Base-by-base conservation (phyloP, 2,888 invertebrate species). In the Patella caerulea region DNA sequence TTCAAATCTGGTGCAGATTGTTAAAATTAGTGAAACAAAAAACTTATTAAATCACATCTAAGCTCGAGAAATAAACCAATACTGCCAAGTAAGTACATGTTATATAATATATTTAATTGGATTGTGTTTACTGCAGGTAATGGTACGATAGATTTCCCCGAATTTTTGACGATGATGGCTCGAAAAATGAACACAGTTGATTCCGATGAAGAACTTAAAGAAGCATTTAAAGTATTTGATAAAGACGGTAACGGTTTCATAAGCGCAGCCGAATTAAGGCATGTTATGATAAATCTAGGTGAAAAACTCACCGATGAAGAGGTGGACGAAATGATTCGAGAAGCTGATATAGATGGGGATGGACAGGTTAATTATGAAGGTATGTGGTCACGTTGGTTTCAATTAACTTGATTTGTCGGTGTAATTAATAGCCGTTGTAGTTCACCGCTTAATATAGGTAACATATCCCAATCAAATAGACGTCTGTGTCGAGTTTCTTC, bases 121-220 rank as follows among this genome's bases (percentile, higher is more conserved):
- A 45, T 7, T 45, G 9, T 45, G 7, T 45, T 45, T 14, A 14
- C 14, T 65, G 1, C 77, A 98, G 98, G 98, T 92, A 98, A 99
- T 93, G 99, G 99, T 92, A 99, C 98, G 93, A 99, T 99, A 94
- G 99, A 99, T 94, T 99, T 99, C 94, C 98, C 98, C 90, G 99
- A 99, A 94, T 99, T 99, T 94, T 95, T 99, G 91, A 98, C 99
- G 92, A 99, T 99, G 99, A 99, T 99, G 99, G 99, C 99, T 91
- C 95, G 98, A 92, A 99, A 99, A 95, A 99, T 99, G 99, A 99
- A 99, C 93, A 99, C 99, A 94, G 99, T 98, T 87, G 99, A 99
- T 94, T 91, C 97, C 93, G 98, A 99, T 95, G 98, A 99, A 93
- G 98, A 99, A 94, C 98, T 99, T 93, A 74, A 83, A 76, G 98